Evolutionary conservation across 2,797 vertebrate genomes (phyloP), one percentile per base, ranked within the genome.

Genomic region (Helicolenus hilgendorfi): DNA sequence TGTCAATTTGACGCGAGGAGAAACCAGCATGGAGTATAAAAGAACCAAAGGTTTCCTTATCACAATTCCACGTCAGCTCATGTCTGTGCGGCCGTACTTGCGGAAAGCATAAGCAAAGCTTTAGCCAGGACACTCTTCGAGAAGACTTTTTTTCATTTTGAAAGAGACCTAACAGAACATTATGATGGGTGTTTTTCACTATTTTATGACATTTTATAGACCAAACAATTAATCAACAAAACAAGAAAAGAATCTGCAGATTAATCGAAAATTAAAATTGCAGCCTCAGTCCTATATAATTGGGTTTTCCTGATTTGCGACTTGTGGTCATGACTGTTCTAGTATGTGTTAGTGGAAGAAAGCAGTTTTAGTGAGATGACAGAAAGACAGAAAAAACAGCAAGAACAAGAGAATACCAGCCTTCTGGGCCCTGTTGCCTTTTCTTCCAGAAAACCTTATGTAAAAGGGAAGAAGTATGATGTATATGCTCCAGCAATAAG

Each of bases 51-150:
- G 41, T 45, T 49, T 49, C 45, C 18, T 49, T 0, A 0, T 49
- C 45, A 0, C 45, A 49, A 49, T 49, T 49, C 45, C 45, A 49
- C 18, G 1, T 49, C 45, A 49, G 45, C 15, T 49, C 45, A 49
- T 0, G 3, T 49, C 45, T 0, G 15, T 49, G 18, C 0, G 0
- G 15, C 45, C 7, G 0, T 49, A 20, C 45, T 49, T 49, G 0
- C 45, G 45, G 45, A 49, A 18, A 49, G 45, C 45, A 45, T 3
- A 45, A 45, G 41, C 41, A 18, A 18, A 45, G 14, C 15, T 45
- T 45, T 18, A 45, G 41, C 41, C 41, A 45, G 41, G 0, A 35
- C 29, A 70, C 18, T 70, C 27, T 71, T 0, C 2, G 2, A 55
- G 13, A 33, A 27, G 2, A n/a, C 10, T 13, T 7, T 38, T 72